Percentiles rank a stretch among this genome's conserved stretches.
phyloP scores from a whole-genome alignment of 2,113 vertebrate genomes.

The Cephalopholis sonnerati region DNA sequence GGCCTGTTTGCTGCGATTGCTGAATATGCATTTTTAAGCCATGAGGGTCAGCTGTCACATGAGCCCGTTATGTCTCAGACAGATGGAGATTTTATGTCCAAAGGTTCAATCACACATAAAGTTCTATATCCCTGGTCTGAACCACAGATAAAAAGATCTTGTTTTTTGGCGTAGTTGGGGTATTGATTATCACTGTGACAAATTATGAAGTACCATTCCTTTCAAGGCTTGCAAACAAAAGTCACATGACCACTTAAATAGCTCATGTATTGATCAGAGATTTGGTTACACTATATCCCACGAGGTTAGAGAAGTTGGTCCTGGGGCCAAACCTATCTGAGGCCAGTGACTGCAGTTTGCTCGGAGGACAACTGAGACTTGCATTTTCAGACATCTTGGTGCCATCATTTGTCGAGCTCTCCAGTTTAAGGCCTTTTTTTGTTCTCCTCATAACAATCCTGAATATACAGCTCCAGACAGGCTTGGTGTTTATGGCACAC shows the following conservation, averaged over 20 bases:
- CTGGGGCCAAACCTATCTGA: slow-evolving; percentile 15
- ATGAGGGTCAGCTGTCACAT: slow-evolving; percentile 18
- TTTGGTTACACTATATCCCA: slow-evolving; percentile 36
- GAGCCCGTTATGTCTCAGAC: slow-evolving; percentile 1
- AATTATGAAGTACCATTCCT: background rate
- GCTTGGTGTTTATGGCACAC: background rate
- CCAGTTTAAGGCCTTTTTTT: background rate
- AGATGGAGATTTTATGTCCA: background rate
- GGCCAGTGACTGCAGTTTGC: background rate
- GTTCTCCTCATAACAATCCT: background rate
- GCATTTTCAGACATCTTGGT: slow-evolving; percentile 26
- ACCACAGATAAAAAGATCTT: background rate
- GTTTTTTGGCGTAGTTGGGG: background rate
- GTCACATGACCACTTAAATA: slow-evolving; percentile 1
- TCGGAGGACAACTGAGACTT: slow-evolving; percentile 7
- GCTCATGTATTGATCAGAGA: slow-evolving; percentile 13
- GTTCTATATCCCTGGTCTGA: background rate
- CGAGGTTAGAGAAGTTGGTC: slow-evolving; percentile 19
- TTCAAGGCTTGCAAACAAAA: background rate
- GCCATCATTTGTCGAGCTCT: background rate
- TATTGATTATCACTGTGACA: background rate
- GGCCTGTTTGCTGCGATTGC: slow-evolving; percentile 1
- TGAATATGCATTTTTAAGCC: slow-evolving; percentile 40
- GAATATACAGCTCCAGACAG: background rate
- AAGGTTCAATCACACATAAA: background rate